A percentile compares a stretch with the other conserved stretches of the same genome.
These are phyloP conservation scores for Rhineura floridana DNA, from an alignment of 2,113 vertebrate species.

Conservation along the genomic window DNA sequence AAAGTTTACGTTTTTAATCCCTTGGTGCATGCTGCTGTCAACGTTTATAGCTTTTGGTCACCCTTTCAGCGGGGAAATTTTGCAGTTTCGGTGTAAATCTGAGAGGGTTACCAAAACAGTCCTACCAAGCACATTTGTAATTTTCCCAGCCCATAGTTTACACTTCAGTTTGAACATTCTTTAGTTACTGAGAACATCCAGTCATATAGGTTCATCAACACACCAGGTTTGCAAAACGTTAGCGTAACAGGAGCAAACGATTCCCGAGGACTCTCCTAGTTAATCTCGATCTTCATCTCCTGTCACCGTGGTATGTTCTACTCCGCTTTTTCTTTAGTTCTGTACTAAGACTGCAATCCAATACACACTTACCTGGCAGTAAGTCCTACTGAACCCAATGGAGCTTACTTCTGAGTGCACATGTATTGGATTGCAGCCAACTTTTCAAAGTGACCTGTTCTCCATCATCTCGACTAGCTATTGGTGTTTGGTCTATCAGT, in stretches of 20 bases:
- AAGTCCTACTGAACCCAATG: no score
- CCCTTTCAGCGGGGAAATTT: not conserved
- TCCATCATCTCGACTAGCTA: not conserved
- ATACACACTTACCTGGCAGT: no score
- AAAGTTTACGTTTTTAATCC: conserved; percentile 9
- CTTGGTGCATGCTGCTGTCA: not conserved
- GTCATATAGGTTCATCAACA: not conserved
- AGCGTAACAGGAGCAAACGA: not conserved
- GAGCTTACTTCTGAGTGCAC: no score
- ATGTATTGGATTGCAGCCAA: no score
- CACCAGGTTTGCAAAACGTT: not conserved
- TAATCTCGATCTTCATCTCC: not conserved
- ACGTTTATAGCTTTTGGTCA: conserved; percentile 21
- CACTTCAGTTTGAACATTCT: not conserved
- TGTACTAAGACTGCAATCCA: no score
- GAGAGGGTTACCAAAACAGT: not conserved
- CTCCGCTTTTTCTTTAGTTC: not conserved
- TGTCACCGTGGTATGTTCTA: not conserved
- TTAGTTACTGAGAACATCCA: not conserved
- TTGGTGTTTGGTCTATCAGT: not conserved
- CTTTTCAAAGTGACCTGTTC: conserved; percentile 23
- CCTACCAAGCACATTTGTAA: not conserved
- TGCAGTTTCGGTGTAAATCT: conserved; percentile 22
- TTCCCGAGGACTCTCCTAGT: not conserved
- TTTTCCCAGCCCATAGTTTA: not conserved